These are phyloP conservation scores for Prochilodus magdalenae DNA, from an alignment of 2,113 vertebrate species.

Conservation along the genomic window DNA sequence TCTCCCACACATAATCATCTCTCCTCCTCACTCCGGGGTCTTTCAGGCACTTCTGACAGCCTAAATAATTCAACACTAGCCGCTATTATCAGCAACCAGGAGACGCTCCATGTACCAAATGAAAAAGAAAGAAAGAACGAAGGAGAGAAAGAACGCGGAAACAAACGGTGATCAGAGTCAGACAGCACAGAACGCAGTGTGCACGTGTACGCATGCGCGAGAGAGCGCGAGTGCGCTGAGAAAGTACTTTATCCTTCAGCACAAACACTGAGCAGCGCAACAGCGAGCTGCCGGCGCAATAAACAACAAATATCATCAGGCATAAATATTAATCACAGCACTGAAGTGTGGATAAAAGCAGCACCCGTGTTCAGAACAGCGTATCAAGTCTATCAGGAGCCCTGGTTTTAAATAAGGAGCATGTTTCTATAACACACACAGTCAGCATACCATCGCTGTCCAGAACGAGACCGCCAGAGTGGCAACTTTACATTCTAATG, in stretches of 20 bases:
- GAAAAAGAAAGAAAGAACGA: neutral
- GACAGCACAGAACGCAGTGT: constrained; percentile 1
- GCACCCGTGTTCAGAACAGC: neutral
- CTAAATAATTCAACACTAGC: constrained; percentile 78
- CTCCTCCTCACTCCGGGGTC: constrained; percentile 73
- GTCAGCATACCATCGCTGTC: neutral
- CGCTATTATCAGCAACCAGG: constrained; percentile 75
- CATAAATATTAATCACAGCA: constrained; percentile 23
- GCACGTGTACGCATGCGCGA: no score
- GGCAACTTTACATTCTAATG: no score
- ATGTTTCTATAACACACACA: neutral
- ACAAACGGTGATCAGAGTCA: constrained; percentile 38
- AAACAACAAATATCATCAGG: constrained; percentile 44
- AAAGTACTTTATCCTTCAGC: constrained; percentile 27
- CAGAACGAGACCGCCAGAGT: no score
- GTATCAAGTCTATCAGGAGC: neutral
- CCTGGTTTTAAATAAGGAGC: neutral
- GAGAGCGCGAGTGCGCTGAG: constrained; percentile 28
- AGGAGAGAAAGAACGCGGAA: no score
- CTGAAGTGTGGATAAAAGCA: neutral
- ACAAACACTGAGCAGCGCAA: constrained; percentile 61
- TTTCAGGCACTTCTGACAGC: constrained; percentile 72
- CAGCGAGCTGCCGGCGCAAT: constrained; percentile 61
- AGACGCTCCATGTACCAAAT: constrained; percentile 66
- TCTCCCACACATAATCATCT: constrained; percentile 49